A percentile compares a stretch with the other conserved stretches of the same genome.
Conservation (phyloP, 2,888 invertebrate genomes). For the Zaprionus obscuricornis region DNA sequence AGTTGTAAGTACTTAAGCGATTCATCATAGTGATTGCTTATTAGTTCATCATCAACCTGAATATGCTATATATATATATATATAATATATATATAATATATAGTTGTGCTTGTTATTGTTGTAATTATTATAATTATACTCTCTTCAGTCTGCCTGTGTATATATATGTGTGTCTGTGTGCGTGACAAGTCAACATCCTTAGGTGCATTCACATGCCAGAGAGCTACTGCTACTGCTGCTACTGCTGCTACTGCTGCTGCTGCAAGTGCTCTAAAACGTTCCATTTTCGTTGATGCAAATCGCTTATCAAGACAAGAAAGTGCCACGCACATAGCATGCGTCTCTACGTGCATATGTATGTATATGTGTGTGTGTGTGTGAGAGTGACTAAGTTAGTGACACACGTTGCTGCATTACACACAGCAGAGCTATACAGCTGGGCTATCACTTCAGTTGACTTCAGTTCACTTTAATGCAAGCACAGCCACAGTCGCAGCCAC, state of each 20-base stretch:
- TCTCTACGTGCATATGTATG: constrained; percentile 11
- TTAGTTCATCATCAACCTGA: too few relatives aligned
- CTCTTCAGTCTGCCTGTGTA: background rate
- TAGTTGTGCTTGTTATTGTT: constrained; percentile 42
- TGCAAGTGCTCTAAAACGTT: constrained; percentile 59
- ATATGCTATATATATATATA: too few relatives aligned
- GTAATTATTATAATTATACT: constrained; percentile 55
- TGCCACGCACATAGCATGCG: constrained; percentile 33
- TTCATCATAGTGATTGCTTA: too few relatives aligned
- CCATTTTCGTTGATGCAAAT: constrained; percentile 75
- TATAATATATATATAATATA: too few relatives aligned
- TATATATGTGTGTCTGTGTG: constrained; percentile 13
- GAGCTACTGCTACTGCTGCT: constrained; percentile 16
- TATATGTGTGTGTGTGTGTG: constrained; percentile 20
- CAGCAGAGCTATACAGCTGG: constrained; percentile 37
- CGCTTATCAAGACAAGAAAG: constrained; percentile 66
- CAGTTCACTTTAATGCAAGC: constrained; percentile 45
- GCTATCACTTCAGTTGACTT: constrained; percentile 61
- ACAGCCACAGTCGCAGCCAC: constrained; percentile 12
- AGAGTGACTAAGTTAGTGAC: constrained; percentile 57
- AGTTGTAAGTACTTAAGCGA: too few relatives aligned
- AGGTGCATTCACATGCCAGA: constrained; percentile 72
- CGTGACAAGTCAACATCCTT: constrained; percentile 79
- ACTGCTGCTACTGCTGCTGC: constrained; percentile 9
- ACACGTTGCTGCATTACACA: constrained; percentile 50